Evolutionary conservation across 2,888 invertebrate species (phyloP).

Genomic region (Philhelius pedissequus): DNA sequence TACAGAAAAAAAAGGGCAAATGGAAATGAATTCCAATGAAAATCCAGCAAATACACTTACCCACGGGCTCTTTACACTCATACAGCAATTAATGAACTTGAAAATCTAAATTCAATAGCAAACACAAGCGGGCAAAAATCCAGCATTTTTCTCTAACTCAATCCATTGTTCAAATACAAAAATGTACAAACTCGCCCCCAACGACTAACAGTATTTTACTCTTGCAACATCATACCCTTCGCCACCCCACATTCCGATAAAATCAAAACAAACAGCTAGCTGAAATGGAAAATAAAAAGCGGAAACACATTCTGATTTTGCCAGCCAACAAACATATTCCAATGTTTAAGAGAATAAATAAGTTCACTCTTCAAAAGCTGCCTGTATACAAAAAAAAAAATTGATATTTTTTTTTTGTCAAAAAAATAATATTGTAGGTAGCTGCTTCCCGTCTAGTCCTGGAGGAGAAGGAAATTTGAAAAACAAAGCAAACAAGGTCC

Average conservation of each 20-base stretch:
- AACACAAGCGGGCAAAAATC: background rate
- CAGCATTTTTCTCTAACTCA: background rate
- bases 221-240: background rate
- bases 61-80: constrained; percentile 9
- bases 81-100: constrained; percentile 45
- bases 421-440: background rate
- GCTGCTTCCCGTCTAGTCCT: background rate
- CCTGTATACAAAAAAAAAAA: constrained; percentile 14
- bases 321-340: constrained; percentile 18
- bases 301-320: background rate
- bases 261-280: constrained; percentile 32
- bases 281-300: constrained; percentile 10
- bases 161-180: constrained; percentile 28
- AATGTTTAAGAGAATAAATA: constrained; percentile 25
- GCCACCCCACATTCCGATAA: background rate
- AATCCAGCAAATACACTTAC: background rate
- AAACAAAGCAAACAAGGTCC: constrained; percentile 31
- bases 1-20: background rate
- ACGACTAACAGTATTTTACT: constrained; percentile 26
- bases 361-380: background rate
- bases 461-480: background rate
- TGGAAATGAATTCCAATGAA: background rate
- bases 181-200: background rate
- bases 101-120: constrained; percentile 35
- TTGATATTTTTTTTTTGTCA: constrained; percentile 22